Evolutionary conservation across 2,797 vertebrate species (phyloP).

Genomic region (Sciaenops ocellatus): DNA sequence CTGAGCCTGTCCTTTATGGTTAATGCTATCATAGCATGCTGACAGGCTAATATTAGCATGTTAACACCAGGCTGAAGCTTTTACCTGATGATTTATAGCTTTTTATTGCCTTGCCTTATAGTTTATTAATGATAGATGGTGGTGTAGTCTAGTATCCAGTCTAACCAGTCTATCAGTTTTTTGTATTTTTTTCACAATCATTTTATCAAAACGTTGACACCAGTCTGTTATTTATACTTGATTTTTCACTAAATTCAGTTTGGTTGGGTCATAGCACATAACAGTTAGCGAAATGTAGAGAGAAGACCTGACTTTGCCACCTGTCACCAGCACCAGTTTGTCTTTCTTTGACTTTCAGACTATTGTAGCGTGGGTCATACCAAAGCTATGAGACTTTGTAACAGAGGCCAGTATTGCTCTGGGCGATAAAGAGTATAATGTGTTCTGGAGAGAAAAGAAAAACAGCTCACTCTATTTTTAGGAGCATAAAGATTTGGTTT

Average conservation of each 20-base stretch:
- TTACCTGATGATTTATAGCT: neutral
- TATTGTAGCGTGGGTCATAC: conserved; percentile 47
- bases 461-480: conserved; percentile 77
- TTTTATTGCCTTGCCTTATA: neutral
- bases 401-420: conserved; percentile 59
- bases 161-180: neutral
- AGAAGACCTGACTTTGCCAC: conserved; percentile 2
- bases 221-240: neutral
- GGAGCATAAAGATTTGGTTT: conserved; percentile 79
- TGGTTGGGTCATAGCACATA: neutral
- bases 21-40: neutral
- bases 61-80: neutral
- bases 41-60: neutral
- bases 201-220: neutral
- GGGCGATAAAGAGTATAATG: conserved; percentile 69
- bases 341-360: conserved; percentile 52
- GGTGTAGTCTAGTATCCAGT: no score
- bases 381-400: conserved; percentile 69
- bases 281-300: neutral
- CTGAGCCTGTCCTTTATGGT: neutral
- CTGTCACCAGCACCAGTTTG: conserved; percentile 30
- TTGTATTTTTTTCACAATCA: neutral
- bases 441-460: conserved; percentile 73
- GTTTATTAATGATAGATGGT: no score
- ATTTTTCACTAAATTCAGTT: neutral